Evolutionary conservation across 2,113 vertebrate genomes (phyloP), one percentile per base, ranked within the genome.

Genomic region (Platysternon megacephalum): DNA sequence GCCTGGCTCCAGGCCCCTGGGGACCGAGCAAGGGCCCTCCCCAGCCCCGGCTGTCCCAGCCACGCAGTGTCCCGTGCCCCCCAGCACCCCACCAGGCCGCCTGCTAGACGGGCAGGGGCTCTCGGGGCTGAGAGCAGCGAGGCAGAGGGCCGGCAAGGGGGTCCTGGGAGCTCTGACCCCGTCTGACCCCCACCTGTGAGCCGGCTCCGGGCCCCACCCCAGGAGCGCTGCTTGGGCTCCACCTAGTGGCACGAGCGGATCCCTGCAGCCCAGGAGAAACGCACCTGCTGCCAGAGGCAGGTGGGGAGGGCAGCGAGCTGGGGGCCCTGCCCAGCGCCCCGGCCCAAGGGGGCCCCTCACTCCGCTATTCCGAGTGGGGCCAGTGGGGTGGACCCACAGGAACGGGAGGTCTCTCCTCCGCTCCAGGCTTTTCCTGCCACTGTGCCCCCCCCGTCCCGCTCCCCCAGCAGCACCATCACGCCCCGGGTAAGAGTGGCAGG

Each of bases 211-310:
- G 48, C 48, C 78, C 61, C 61, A 17, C 61, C 29, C 11, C 14
- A 56, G 28, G 53, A 21, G 76, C 48, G 91, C 94, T 90, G 93
- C 96, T 91, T 91, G 96, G 96, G 97, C 97, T 85, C 97, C 98
- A 97, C 95, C 98, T 98, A 95, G 96, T 97, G 98, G 97, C 78
- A 93, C 29, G 74, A 93, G 65, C 65, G 79, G 95, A 96, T 92
- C 85, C 95, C n/a, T 93, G 90, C 97, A 95, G 84, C 91, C 92
- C 93, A 92, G 65, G 65, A 17, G 7, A n/a, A 35, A 35, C 24
- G 13, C 26, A 82, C 48, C 21, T 8, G 21, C 1, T 28, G 42
- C 85, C n/a, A 58, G 0, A 2, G 10, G 44, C n/a, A 93, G 17
- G 35, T 9, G 42, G 44, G 76, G 81, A 80, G 19, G 0, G 49